Base-by-base conservation (phyloP, 2,797 vertebrate genomes). In the Harpagifer antarcticus region DNA sequence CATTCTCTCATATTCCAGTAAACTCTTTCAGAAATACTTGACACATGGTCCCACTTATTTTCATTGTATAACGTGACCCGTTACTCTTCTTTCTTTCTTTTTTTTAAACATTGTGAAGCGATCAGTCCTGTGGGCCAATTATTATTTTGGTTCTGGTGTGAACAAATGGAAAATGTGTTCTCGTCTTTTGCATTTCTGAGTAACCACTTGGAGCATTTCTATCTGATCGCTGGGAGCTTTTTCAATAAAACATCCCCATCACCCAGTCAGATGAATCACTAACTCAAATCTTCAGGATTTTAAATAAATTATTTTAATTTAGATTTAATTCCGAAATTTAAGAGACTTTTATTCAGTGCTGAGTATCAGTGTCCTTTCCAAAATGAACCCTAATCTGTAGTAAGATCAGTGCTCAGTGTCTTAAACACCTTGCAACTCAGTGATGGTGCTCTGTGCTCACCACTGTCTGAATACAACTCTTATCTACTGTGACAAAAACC, bases 381-480 rank as follows among this genome's bases (percentile, higher is more conserved):
- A 56, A 64, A 37, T 20, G 0, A 44, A 59, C 33, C 8, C 5
- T 55, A 47, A 71, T 37, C 49, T 73, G 23, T 12, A 61, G 13
- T 65, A 47, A 56, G 44, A 65, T 78, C 50, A 50, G 47, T 37
- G 19, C 23, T 43, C 45, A 0, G 56, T 57, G 48, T 69, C 65
- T 17, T 61, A n/a, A 64, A 40, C 63, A 43, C 54, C 23, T 58
- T 3, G 58, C 2, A 66, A 49, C 52, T 42, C 82, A 68, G 84
- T 70, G 85, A 90, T 75, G 82, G 88, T 88, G 84, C 88, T 89
- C 76, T 52, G 54, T 61, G 79, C 74, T 82, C 76, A 75, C 69
- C 87, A 74, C 79, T 68, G 77, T 83, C 87, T 71, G 49, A 74
- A 82, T 52, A 72, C 74, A 82, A 74, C 76, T 76, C 66, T 68